phyloP scores from a whole-genome alignment of 2,113 vertebrate genomes.

The Pontoporia blainvillei region DNA sequence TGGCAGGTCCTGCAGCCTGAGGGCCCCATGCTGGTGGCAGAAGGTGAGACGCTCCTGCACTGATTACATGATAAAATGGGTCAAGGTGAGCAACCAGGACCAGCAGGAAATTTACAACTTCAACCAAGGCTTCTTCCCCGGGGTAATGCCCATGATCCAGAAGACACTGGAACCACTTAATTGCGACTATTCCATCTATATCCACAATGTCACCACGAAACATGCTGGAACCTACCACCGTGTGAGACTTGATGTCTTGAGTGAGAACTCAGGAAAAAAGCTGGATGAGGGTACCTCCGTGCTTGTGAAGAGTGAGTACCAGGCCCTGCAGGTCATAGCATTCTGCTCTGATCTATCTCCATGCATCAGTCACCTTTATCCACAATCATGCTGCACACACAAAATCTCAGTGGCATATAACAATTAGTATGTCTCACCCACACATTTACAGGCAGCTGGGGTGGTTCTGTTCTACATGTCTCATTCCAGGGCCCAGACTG shows the following conservation, averaged over 20 bases:
- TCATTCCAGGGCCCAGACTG: not conserved
- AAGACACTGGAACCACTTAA: not conserved
- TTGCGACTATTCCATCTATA: slow-evolving; percentile 58
- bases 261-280: not conserved
- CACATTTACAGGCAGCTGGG: not conserved
- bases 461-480: not conserved
- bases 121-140: not conserved
- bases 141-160: not conserved
- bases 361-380: no score
- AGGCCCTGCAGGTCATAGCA: not conserved
- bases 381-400: not conserved
- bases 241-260: not conserved
- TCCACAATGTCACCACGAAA: slow-evolving; percentile 27
- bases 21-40: slow-evolving; percentile 23
- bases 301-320: slow-evolving; percentile 52
- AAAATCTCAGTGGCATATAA: not conserved
- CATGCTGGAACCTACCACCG: slow-evolving; percentile 61
- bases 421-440: not conserved
- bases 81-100: not conserved
- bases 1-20: slow-evolving; percentile 3
- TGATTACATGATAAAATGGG: not conserved
- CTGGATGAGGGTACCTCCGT: slow-evolving; percentile 17
- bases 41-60: not conserved
- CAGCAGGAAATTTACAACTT: slow-evolving; percentile 24
- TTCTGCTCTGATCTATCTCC: not conserved